Conservation (phyloP, 2,797 vertebrate species). For the Melanotaenia nigrans region DNA sequence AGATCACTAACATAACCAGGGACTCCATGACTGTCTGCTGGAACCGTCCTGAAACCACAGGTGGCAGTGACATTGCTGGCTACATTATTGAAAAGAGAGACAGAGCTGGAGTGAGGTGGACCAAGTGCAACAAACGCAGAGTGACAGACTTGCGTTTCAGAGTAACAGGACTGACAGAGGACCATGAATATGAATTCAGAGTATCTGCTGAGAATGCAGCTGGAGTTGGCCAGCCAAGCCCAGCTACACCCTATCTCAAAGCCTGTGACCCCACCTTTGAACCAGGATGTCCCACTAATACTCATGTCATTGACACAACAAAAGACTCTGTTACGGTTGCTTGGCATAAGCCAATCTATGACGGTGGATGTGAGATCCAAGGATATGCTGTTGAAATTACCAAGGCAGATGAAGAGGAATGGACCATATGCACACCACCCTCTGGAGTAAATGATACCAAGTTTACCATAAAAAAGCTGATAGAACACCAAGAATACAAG, state of each 20-base stretch:
- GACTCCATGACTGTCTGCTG: conserved; percentile 99
- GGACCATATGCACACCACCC: conserved; percentile 92
- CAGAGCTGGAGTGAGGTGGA: conserved; percentile 94
- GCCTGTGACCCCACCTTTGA: conserved; percentile 97
- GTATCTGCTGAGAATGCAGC: conserved; percentile 97
- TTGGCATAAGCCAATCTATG: conserved; percentile 97
- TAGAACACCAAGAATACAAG: conserved; percentile 97
- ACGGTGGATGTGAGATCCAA: conserved; percentile 95
- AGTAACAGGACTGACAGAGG: conserved; percentile 93
- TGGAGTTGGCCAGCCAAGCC: conserved; percentile 92
- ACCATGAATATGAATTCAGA: conserved; percentile 98
- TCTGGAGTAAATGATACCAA: conserved; percentile 88
- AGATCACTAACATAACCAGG: conserved; percentile 94
- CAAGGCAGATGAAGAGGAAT: conserved; percentile 97
- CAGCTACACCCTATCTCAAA: conserved; percentile 90
- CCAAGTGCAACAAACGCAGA: conserved; percentile 97
- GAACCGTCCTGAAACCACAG: conserved; percentile 91
- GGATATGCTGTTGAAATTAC: conserved; percentile 95
- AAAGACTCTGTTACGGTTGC: conserved; percentile 89
- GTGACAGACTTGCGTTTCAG: conserved; percentile 96
- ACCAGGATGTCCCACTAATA: conserved; percentile 93
- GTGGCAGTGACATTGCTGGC: conserved; percentile 93
- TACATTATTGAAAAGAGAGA: conserved; percentile 98
- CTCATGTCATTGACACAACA: conserved; percentile 88
- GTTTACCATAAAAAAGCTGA: conserved; percentile 93